Base-by-base conservation (phyloP, 2,113 vertebrate species). In the Lota lota region DNA sequence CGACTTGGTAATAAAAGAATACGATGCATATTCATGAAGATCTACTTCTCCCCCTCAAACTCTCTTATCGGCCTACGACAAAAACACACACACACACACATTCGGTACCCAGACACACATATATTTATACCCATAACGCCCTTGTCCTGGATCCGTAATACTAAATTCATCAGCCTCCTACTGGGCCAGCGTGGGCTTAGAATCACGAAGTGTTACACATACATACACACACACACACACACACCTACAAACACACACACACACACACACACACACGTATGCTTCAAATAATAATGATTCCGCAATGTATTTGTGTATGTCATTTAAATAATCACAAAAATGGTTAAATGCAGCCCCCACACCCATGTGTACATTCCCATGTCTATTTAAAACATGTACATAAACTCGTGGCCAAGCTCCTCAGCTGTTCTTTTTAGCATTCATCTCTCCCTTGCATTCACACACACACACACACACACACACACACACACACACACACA, bases 121-220 rank as follows among this genome's bases (percentile, higher is more conserved):
- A 47, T 33, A 69, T 74, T 78, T 66, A 65, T 83, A 83, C 71
- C 76, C 82, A 87, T 66, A 64, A 82, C 76, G 73, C 76, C 74
- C 69, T 83, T 83, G 76, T 78, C 76, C 76, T 80, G 73, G 64
- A 85, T 82, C 70, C 80, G 85, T 84, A 88, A 84, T 82, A 71
- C 74, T 69, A 59, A 74, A 79, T 79, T 61, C 63, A 77, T 82
- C 63, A 70, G 72, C 61, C 82, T 62, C 78, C 78, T 69, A 72
- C 83, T 79, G 79, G 76, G 83, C 64, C 69, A 78, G 83, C 83
- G 82, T 80, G 50, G 58, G 64, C 70, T 68, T 74, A 73, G 64
- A 67, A 64, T 60, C 67, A 69, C 50, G 61, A 36, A 59, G 20
- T 5, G 58, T 56, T 24, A 22, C 56, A 40, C 19, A 61, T 20